phyloP scores from a whole-genome alignment of 1,140 invertebrate species.

The Marisa cornuarietis region DNA sequence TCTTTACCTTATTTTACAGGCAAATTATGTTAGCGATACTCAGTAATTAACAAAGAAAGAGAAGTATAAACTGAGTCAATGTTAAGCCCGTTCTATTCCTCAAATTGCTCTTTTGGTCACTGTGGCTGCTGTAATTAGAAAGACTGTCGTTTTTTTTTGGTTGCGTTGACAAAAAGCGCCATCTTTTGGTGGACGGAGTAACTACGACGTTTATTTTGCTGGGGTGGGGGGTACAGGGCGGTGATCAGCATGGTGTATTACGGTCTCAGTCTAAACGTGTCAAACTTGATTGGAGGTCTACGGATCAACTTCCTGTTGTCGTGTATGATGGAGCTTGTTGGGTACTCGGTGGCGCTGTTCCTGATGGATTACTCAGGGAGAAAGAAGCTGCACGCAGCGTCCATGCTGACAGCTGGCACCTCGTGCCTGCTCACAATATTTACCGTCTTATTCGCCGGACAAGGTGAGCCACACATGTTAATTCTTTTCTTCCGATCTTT shows the following conservation, averaged over 20 bases:
- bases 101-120: too few species aligned
- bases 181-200: not conserved
- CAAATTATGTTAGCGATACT: too few species aligned
- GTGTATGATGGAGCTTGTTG: conserved; percentile 80
- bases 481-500: too few species aligned
- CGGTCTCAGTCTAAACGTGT: conserved; percentile 72
- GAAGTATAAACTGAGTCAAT: not conserved
- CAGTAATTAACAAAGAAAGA: too few species aligned
- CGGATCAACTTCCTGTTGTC: conserved; percentile 48
- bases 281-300: conserved; percentile 37
- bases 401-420: conserved; percentile 41
- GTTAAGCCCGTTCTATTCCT: not conserved
- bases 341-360: conserved; percentile 73
- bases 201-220: not conserved
- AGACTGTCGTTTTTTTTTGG: too few species aligned
- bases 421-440: conserved; percentile 36
- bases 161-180: not conserved
- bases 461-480: conserved; percentile 14
- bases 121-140: too few species aligned
- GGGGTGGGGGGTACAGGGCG: conserved; percentile 67
- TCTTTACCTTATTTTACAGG: too few species aligned
- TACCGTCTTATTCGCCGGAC: conserved; percentile 28
- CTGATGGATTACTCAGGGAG: conserved; percentile 37
- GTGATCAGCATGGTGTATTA: conserved; percentile 72
- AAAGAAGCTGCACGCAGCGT: conserved; percentile 28